phyloP scores from a whole-genome alignment of 2,113 vertebrate species.

The Notothenia coriiceps region DNA sequence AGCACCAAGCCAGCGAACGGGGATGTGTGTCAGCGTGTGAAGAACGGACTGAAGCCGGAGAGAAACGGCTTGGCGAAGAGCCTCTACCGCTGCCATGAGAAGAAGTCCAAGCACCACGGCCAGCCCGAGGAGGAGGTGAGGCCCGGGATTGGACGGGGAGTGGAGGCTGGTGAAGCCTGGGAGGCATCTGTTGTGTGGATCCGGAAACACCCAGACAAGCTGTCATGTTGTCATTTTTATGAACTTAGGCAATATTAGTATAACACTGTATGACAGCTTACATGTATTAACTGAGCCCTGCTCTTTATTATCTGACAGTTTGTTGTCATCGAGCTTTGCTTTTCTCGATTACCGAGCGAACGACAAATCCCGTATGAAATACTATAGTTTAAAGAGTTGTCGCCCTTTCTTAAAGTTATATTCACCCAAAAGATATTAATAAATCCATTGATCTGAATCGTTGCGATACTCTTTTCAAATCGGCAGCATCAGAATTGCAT shows the following conservation, averaged over 20 bases:
- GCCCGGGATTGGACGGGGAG: constrained; percentile 60
- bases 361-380: neutral
- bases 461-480: neutral
- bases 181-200: constrained; percentile 9
- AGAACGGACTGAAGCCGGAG: constrained; percentile 76
- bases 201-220: constrained; percentile 22
- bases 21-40: constrained; percentile 60
- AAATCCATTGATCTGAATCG: rapidly evolving
- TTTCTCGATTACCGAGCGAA: neutral
- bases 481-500: neutral
- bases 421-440: rapidly evolving
- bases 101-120: constrained; percentile 38
- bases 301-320: neutral
- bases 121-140: constrained; percentile 74
- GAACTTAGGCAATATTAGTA: neutral
- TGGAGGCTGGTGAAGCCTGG: constrained; percentile 30
- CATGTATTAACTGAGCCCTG: neutral
- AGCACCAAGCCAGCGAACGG: constrained; percentile 63
- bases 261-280: neutral
- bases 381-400: neutral
- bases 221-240: neutral
- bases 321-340: neutral
- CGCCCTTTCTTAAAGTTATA: rapidly evolving
- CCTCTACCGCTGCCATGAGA: constrained; percentile 59
- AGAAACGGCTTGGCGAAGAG: constrained; percentile 72